phyloP scores from a whole-genome alignment of 2,797 vertebrate species.

The Scarus forsteni region DNA sequence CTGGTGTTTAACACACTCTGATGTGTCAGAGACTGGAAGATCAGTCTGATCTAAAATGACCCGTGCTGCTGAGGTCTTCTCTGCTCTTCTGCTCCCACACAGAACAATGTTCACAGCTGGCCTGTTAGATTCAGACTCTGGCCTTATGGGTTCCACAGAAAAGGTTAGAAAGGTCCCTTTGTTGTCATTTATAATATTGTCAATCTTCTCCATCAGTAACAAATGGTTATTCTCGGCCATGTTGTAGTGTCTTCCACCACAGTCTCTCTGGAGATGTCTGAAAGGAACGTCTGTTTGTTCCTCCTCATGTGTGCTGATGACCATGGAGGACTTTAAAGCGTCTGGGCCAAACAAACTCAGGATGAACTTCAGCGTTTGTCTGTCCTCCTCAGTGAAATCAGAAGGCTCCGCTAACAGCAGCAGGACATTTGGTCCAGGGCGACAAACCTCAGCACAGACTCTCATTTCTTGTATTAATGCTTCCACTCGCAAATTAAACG shows the following conservation, averaged over 20 bases:
- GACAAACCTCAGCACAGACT: background rate
- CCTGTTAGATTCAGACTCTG: too few relatives aligned
- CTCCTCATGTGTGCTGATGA: slow-evolving; percentile 1
- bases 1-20: too few relatives aligned
- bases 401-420: slow-evolving; percentile 49
- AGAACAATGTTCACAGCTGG: too few relatives aligned
- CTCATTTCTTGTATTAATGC: background rate
- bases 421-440: slow-evolving; percentile 46
- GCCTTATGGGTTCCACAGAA: background rate
- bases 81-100: too few relatives aligned
- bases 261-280: slow-evolving; percentile 1
- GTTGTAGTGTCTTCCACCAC: slow-evolving; percentile 13
- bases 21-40: too few relatives aligned
- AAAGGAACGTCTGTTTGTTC: fast-evolving
- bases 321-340: slow-evolving; percentile 27
- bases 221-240: background rate
- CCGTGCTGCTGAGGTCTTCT: too few relatives aligned
- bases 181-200: slow-evolving; percentile 4
- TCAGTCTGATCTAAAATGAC: too few relatives aligned
- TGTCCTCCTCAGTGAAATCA: slow-evolving; percentile 28
- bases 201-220: slow-evolving; percentile 13
- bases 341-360: slow-evolving; percentile 39
- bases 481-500: slow-evolving; percentile 8
- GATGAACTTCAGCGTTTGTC: slow-evolving; percentile 27
- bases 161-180: background rate